These are phyloP conservation scores for Bujurquina vittata DNA, from an alignment of 2,113 vertebrate species.

Conservation along the genomic window DNA sequence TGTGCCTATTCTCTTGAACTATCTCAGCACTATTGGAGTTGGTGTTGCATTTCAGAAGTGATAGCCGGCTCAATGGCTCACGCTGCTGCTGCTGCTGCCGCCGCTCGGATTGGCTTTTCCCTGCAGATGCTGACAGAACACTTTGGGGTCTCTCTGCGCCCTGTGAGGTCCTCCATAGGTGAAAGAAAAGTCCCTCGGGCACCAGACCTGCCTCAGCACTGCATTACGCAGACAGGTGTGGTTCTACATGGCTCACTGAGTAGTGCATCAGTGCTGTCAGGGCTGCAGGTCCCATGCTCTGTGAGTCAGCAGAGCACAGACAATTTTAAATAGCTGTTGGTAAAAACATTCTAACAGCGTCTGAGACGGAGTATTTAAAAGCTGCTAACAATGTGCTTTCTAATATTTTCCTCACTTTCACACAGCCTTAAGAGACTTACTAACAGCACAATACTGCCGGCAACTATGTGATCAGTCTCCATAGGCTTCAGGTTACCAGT, in stretches of 20 bases:
- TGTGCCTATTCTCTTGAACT: slow-evolving; percentile 43
- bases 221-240: slow-evolving; percentile 50
- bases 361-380: not conserved
- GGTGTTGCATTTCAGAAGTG: slow-evolving; percentile 73
- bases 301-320: slow-evolving; percentile 34
- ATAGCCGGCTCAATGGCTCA: slow-evolving; percentile 49
- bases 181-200: slow-evolving; percentile 29
- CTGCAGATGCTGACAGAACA: slow-evolving; percentile 66
- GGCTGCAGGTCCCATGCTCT: slow-evolving; percentile 41
- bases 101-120: slow-evolving; percentile 48
- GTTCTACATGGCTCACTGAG: slow-evolving; percentile 20
- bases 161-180: slow-evolving; percentile 22
- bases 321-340: not conserved
- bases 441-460: slow-evolving; percentile 8
- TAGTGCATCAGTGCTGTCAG: slow-evolving; percentile 3
- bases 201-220: not conserved
- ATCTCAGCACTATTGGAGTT: slow-evolving; percentile 74
- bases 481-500: not conserved
- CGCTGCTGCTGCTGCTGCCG: slow-evolving; percentile 17
- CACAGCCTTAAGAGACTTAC: slow-evolving; percentile 7
- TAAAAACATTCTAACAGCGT: not conserved
- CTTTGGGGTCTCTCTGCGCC: slow-evolving; percentile 35
- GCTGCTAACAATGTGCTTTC: not conserved
- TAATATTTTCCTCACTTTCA: slow-evolving; percentile 12
- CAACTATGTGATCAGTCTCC: slow-evolving; percentile 1